Percentiles rank a stretch among this genome's conserved stretches.
These are phyloP conservation scores for Macaca mulatta DNA, from an alignment of 2,113 vertebrate genomes.

Conservation along the genomic window DNA sequence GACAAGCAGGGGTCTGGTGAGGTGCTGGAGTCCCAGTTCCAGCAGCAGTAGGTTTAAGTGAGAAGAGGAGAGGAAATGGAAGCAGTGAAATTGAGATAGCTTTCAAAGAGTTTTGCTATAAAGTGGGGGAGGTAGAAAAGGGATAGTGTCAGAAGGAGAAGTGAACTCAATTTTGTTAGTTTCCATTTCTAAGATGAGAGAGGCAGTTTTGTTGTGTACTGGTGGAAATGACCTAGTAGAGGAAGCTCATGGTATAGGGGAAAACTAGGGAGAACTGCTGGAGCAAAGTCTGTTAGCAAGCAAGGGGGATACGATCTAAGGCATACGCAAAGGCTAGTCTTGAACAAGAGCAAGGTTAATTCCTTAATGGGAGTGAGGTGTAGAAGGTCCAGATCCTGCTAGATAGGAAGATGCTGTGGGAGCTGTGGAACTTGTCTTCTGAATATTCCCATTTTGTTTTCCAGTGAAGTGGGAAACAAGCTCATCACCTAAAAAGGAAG, in stretches of 20 bases:
- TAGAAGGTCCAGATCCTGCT: background rate
- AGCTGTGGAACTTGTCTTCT: background rate
- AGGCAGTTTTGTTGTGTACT: background rate
- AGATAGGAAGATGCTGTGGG: background rate
- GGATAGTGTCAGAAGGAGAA: background rate
- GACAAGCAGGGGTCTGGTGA: background rate
- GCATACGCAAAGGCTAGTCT: background rate
- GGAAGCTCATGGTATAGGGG: background rate
- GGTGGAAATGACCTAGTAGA: background rate
- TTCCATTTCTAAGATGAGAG: slow-evolving; percentile 3
- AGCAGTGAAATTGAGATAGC: background rate
- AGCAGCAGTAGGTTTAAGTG: background rate
- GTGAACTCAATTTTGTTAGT: background rate
- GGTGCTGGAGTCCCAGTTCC: background rate
- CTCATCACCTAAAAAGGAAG: background rate
- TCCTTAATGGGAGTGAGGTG: background rate
- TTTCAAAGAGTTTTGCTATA: background rate
- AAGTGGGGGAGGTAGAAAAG: background rate
- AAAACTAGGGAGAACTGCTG: background rate
- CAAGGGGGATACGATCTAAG: background rate
- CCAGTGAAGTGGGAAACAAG: background rate
- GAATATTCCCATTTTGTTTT: background rate
- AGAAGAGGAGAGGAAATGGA: background rate
- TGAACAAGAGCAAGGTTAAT: background rate
- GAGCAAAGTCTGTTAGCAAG: background rate